These are phyloP conservation scores for Notamacropus eugenii DNA, from an alignment of 2,797 vertebrate species.

Conservation along the genomic window DNA sequence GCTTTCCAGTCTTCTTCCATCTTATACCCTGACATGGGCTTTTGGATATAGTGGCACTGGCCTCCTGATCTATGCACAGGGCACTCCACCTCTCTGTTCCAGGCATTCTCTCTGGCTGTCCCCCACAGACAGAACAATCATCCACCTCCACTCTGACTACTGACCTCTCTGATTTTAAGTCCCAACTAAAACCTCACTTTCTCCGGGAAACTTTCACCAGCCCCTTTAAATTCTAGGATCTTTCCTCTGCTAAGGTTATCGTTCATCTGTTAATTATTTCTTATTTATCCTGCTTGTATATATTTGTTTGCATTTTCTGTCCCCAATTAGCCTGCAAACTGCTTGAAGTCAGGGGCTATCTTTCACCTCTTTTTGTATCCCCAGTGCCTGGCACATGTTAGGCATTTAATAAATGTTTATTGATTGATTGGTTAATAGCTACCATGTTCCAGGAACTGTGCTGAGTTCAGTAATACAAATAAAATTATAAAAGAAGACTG, in stretches of 20 bases:
- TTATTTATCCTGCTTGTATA: background rate
- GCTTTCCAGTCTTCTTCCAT: background rate
- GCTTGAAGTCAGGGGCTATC: background rate
- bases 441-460: background rate
- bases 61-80: too few relatives aligned
- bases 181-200: background rate
- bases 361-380: background rate
- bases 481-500: background rate
- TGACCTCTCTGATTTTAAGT: background rate
- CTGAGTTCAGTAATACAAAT: background rate
- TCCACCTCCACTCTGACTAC: background rate
- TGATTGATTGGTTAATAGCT: background rate
- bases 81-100: background rate
- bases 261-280: background rate
- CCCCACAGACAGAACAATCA: rapidly evolving
- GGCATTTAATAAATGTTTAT: background rate
- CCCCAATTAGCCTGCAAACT: background rate
- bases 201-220: background rate
- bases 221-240: background rate
- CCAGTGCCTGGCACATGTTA: background rate
- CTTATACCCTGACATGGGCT: background rate
- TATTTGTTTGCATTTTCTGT: background rate
- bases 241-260: background rate
- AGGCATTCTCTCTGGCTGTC: background rate
- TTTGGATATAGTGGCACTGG: background rate